Evolutionary conservation across 53 echinoderm and acorn worm species (phyloP).

Genomic region (Echinarachnius parma): DNA sequence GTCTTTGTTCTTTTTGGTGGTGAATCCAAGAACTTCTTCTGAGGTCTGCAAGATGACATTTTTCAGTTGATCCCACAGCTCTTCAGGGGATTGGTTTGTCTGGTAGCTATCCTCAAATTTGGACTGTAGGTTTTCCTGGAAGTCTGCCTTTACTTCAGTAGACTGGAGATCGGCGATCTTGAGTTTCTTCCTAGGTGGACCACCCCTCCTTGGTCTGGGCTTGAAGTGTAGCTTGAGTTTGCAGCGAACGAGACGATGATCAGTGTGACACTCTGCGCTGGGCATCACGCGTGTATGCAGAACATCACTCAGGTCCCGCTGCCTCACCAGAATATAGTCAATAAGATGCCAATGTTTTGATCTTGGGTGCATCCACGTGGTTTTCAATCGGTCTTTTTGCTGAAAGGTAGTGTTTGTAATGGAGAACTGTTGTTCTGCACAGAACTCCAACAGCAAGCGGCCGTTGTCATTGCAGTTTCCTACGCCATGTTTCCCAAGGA

Average conservation of each 20-base stretch:
- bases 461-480: constrained; percentile 45
- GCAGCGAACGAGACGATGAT: constrained; percentile 40
- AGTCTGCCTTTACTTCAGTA: not conserved
- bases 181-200: not conserved
- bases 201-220: constrained; percentile 2
- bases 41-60: not conserved
- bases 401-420: constrained; percentile 51
- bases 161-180: constrained; percentile 5
- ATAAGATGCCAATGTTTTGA: constrained; percentile 46
- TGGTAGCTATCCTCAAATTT: not conserved
- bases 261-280: constrained; percentile 44
- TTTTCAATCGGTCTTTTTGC: constrained; percentile 37
- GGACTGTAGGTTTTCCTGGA: constrained; percentile 1
- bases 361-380: constrained; percentile 44
- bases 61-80: constrained; percentile 25
- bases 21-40: constrained; percentile 15
- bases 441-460: constrained; percentile 28
- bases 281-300: constrained; percentile 36
- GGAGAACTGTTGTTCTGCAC: not conserved
- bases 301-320: too few species aligned
- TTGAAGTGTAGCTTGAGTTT: constrained; percentile 23
- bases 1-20: too few species aligned
- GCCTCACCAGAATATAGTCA: constrained; percentile 33
- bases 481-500: constrained; percentile 31
- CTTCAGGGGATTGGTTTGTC: not conserved